Conservation (phyloP, 2,888 invertebrate genomes). For the Saturnia japonica region DNA sequence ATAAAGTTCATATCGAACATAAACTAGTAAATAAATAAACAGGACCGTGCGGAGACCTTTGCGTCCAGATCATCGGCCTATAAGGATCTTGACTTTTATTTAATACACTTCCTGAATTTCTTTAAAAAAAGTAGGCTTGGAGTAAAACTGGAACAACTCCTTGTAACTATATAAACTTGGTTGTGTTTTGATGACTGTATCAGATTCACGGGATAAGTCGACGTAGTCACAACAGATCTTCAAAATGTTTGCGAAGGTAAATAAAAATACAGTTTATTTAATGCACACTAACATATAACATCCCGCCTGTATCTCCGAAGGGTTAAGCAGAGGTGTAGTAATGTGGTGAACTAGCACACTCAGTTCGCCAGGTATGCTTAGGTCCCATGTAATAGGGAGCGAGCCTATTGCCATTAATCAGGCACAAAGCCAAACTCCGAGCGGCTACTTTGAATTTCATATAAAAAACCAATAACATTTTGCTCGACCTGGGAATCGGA, state of each 20-base stretch:
- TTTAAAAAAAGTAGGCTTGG: conserved; percentile 52
- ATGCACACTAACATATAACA: background rate
- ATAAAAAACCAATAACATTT: too few relatives aligned
- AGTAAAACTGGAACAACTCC: conserved; percentile 57
- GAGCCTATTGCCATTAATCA: too few relatives aligned
- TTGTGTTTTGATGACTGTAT: conserved; percentile 39
- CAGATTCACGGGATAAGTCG: conserved; percentile 55
- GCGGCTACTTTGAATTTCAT: too few relatives aligned
- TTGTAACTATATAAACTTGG: conserved; percentile 58
- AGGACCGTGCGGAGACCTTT: conserved; percentile 38
- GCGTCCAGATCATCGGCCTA: conserved; percentile 56
- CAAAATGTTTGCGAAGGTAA: conserved; percentile 76
- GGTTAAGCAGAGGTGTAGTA: too few relatives aligned
- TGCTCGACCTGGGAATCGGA: too few relatives aligned
- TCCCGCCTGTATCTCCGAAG: too few relatives aligned
- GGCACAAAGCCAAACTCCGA: too few relatives aligned
- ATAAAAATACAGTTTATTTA: conserved; percentile 14
- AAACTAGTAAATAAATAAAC: conserved; percentile 35
- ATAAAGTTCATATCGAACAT: conserved; percentile 10
- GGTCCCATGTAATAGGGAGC: too few relatives aligned
- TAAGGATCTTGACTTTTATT: conserved; percentile 75
- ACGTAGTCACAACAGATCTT: conserved; percentile 61
- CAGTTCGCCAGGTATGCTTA: too few relatives aligned
- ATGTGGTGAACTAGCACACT: too few relatives aligned
- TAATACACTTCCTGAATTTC: conserved; percentile 73